Evolutionary conservation across 2,113 vertebrate genomes (phyloP).

Genomic region (Pituophis catenifer): DNA sequence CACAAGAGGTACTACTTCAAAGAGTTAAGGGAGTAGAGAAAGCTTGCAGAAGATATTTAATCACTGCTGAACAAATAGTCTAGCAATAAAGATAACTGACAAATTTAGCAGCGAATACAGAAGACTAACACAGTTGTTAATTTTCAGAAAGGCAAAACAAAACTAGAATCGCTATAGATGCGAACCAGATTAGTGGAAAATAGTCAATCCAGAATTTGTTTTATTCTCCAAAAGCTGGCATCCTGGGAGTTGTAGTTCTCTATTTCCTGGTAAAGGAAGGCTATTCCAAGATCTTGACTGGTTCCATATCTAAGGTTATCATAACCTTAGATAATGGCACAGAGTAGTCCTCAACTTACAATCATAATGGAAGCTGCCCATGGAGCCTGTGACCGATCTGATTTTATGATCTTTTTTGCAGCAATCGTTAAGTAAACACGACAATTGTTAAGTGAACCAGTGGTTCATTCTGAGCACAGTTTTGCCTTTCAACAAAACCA

Average conservation of each 20-base stretch:
- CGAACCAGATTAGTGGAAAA: background rate
- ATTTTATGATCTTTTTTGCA: background rate
- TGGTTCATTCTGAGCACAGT: background rate
- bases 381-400: background rate
- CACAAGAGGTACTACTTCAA: conserved; percentile 59
- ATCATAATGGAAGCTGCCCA: background rate
- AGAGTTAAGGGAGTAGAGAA: conserved; percentile 46
- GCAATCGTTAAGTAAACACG: background rate
- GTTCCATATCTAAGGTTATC: background rate
- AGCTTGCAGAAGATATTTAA: conserved; percentile 52
- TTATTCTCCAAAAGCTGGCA: background rate
- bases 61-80: conserved; percentile 60
- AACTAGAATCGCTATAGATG: background rate
- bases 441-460: background rate
- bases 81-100: conserved; percentile 62
- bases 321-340: conserved; percentile 24
- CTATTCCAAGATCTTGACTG: background rate
- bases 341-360: background rate
- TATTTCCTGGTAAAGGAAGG: background rate
- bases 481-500: background rate
- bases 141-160: background rate
- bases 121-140: background rate
- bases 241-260: background rate
- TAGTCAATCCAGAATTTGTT: background rate
- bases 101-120: conserved; percentile 7